Base-by-base conservation (phyloP, 2,888 invertebrate species). In the Xanthostigma xanthostigma region DNA sequence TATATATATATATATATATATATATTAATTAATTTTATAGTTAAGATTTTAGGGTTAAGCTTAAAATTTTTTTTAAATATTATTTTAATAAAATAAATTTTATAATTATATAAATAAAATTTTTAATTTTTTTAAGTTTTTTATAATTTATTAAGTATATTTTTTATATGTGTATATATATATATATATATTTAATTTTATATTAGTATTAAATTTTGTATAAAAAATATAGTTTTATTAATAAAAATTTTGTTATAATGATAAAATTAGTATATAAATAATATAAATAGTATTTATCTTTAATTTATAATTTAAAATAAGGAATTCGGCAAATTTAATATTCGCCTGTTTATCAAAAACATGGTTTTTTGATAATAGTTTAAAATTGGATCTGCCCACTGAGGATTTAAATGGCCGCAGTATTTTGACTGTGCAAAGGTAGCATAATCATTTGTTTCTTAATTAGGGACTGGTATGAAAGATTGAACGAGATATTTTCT, bases 371-470 rank as follows among this genome's bases (percentile, higher is more conserved):
- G 75, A 56, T 54, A 57, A 67, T 68, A 68, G 74, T 80, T 68
- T 73, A 74, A 80, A 69, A 74, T 81, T 70, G 69, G 66, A 70
- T 76, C 81, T 84, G 82, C 81, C 76, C 81, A 76, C 74, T 84
- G 83, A 78, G 61, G 50, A 56, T 54, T 78, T 82, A 68, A 84
- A 84, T 77, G 76, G 82, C 81, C 76, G 82, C 81, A 75, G 79
- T 81, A 82, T 74, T 63, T 72, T 81, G 72, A 82, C 79, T 75
- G 80, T 82, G 75, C 80, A 74, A 82, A 82, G 79, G 81, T 82
- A 84, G 79, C 81, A 80, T 79, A 82, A 82, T 79, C 70, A 79
- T 71, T 83, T 76, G 81, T 79, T 75, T 80, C 73, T 82, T 84
- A 80, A 84, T 80, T 84, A 71, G 65, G 74, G 76, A 74, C 82